A percentile compares a stretch with the other conserved stretches of the same genome.
These are phyloP conservation scores for Epistrophe eligans DNA, from an alignment of 2,888 invertebrate genomes.

Conservation along the genomic window DNA sequence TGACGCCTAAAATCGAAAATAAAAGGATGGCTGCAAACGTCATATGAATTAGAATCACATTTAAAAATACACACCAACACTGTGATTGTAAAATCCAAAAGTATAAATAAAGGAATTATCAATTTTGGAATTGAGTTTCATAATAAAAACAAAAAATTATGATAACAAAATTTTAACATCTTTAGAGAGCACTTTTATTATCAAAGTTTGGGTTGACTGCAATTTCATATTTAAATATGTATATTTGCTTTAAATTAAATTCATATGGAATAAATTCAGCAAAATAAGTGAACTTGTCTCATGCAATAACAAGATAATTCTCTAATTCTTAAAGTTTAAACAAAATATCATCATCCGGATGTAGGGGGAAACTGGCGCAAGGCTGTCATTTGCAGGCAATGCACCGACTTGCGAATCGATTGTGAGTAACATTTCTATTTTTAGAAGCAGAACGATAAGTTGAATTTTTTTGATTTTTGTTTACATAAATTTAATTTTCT, in stretches of 20 bases:
- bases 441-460: neutral
- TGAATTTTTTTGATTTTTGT: neutral
- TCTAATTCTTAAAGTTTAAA: slow-evolving; percentile 13
- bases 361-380: slow-evolving; percentile 80
- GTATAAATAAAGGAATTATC: slow-evolving; percentile 55
- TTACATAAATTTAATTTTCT: neutral
- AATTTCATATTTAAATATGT: slow-evolving; percentile 11
- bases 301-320: neutral
- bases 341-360: slow-evolving; percentile 59
- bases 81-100: neutral
- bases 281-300: slow-evolving; percentile 7
- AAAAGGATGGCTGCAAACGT: neutral
- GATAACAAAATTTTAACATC: neutral
- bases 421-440: slow-evolving; percentile 80
- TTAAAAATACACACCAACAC: slow-evolving; percentile 8
- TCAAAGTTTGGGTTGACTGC: slow-evolving; percentile 1
- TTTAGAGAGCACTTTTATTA: neutral
- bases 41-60: neutral
- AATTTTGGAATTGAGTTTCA: slow-evolving; percentile 63
- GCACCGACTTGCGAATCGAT: slow-evolving; percentile 84
- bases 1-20: slow-evolving; percentile 1
- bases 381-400: slow-evolving; percentile 84
- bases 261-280: slow-evolving; percentile 9
- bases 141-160: slow-evolving; percentile 18
- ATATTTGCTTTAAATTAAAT: neutral